phyloP scores from a whole-genome alignment of 2,888 invertebrate genomes.

The Coelopa pilipes region DNA sequence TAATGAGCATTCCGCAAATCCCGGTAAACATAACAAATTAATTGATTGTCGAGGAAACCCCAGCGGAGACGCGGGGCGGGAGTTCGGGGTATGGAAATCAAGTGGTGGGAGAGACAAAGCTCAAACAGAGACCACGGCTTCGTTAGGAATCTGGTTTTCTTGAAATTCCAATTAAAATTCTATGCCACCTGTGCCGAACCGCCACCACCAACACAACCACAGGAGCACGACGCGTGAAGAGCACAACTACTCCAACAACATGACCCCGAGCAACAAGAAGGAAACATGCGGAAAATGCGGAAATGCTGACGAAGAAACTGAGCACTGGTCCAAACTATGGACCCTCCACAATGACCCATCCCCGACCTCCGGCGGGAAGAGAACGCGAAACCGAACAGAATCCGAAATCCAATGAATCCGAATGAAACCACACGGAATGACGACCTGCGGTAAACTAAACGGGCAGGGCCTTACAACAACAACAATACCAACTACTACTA shows the following conservation, averaged over 20 bases:
- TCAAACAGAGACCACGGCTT: background rate
- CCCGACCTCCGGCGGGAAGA: background rate
- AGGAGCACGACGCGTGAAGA: background rate
- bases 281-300: conserved; percentile 6
- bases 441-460: conserved; percentile 23
- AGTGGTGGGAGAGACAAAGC: too few species aligned
- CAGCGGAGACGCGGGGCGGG: too few species aligned
- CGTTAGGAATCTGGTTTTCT: background rate
- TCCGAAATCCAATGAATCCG: conserved; percentile 13
- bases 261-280: background rate
- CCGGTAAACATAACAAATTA: too few species aligned
- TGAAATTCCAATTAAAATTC: conserved; percentile 32
- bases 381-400: background rate
- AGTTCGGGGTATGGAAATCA: too few species aligned
- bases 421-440: conserved; percentile 27
- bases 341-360: background rate
- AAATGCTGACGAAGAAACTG: conserved; percentile 9
- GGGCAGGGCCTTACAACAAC: background rate
- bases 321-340: conserved; percentile 22
- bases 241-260: background rate
- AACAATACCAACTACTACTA: too few species aligned
- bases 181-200: conserved; percentile 1
- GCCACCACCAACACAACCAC: background rate
- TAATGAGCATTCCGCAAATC: too few species aligned
- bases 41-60: too few species aligned